Evolutionary conservation across 1,140 invertebrate genomes (phyloP).

Genomic region (Nautilus pompilius): DNA sequence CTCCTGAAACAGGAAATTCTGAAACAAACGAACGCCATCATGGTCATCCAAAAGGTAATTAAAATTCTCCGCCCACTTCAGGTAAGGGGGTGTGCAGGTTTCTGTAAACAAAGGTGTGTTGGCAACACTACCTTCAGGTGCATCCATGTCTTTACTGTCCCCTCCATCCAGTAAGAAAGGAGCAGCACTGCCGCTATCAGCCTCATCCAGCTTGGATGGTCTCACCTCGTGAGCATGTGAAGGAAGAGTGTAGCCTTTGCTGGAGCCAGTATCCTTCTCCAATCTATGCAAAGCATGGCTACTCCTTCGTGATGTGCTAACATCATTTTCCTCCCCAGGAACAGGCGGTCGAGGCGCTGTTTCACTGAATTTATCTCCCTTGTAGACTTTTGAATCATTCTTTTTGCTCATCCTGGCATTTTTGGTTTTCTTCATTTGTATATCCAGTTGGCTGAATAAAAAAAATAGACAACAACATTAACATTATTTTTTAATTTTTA

Average conservation of each 20-base stretch:
- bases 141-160: slow-evolving; percentile 48
- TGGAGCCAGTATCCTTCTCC: slow-evolving; percentile 39
- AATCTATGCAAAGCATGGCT: slow-evolving; percentile 26
- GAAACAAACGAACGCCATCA: slow-evolving; percentile 81
- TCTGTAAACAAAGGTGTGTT: slow-evolving; percentile 52
- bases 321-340: slow-evolving; percentile 55
- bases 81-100: slow-evolving; percentile 67
- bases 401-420: not conserved
- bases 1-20: slow-evolving; percentile 77
- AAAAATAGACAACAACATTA: not conserved
- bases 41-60: slow-evolving; percentile 77
- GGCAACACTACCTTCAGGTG: slow-evolving; percentile 51
- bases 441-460: slow-evolving; percentile 1
- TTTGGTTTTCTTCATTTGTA: not conserved
- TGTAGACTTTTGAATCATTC: not conserved
- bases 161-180: slow-evolving; percentile 28
- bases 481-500: too few species aligned
- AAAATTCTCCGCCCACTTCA: slow-evolving; percentile 82
- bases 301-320: slow-evolving; percentile 40
- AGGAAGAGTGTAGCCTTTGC: slow-evolving; percentile 32
- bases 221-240: slow-evolving; percentile 45
- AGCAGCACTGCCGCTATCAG: slow-evolving; percentile 7
- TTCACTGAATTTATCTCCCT: slow-evolving; percentile 50
- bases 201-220: slow-evolving; percentile 44
- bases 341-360: slow-evolving; percentile 49